Evolutionary conservation across 2,113 vertebrate genomes (phyloP), one percentile per base, ranked within the genome.

Genomic region (Aegotheles bennettii): DNA sequence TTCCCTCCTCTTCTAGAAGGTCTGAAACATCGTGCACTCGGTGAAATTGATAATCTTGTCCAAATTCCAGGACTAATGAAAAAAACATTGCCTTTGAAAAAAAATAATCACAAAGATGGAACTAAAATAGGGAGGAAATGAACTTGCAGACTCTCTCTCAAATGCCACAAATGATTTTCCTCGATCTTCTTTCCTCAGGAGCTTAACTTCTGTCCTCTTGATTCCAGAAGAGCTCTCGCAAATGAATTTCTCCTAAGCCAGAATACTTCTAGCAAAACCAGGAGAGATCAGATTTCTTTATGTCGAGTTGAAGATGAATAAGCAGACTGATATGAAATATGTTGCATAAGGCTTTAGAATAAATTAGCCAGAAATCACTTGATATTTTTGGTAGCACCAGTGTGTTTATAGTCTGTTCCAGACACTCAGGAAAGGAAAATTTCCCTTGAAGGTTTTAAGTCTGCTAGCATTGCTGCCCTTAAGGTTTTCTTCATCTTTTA

Each of bases 331-430:
- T 93, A 92, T 78, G 89, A 95, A 95, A 68, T 96, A 85, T 70
- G 71, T 70, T 96, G 81, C 75, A 43, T 93, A 85, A 96, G 82
- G 67, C n/a, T 95, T 95, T 76, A 85, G 91, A 90, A 74, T 90
- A 96, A 90, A 94, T 94, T 81, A 94, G 33, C 76, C 51, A 95
- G 86, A 81, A 94, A 89, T 63, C 80, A 68, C 68, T 92, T 81
- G 89, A n/a, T 96, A 94, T 84, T 96, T 95, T 96, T 94, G 91
- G 89, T 96, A 94, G 91, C 76, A 90, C 63, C 42, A 78, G 23
- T 63, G 71, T 92, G 88, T 96, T 94, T 94, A 77, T 88, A 84
- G 90, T 69, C 10, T 86, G 63, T 94, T 95, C 81, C 91, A 95
- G 93, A 91, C 84, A 76, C 63, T 91, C 11, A 24, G 81, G 81